These are phyloP conservation scores for Nudaria mundana DNA, from an alignment of 2,888 invertebrate species.

Conservation along the genomic window DNA sequence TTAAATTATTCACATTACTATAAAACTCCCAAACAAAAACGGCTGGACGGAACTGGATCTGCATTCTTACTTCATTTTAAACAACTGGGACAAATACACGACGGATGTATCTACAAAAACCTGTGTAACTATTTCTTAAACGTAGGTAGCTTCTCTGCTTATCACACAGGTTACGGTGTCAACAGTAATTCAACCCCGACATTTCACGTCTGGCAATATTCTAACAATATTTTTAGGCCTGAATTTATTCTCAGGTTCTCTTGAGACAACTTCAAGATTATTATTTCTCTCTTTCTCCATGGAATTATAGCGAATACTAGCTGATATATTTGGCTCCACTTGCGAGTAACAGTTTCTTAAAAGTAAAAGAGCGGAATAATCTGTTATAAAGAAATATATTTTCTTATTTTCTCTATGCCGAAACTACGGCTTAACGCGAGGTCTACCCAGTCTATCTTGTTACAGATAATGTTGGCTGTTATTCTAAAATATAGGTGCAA, in stretches of 20 bases:
- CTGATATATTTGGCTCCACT: too few relatives aligned
- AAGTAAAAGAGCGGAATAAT: too few relatives aligned
- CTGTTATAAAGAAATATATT: too few relatives aligned
- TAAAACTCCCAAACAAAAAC: too few relatives aligned
- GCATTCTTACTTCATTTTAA: not conserved
- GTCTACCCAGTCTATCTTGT: too few relatives aligned
- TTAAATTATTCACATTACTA: too few relatives aligned
- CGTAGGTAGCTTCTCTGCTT: slow-evolving; percentile 1
- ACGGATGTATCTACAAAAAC: slow-evolving; percentile 2
- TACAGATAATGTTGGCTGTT: too few relatives aligned
- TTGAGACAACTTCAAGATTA: slow-evolving; percentile 24
- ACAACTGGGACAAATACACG: not conserved
- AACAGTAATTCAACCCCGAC: slow-evolving; percentile 15
- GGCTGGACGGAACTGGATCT: too few relatives aligned
- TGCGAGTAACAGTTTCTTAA: too few relatives aligned
- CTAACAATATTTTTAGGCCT: slow-evolving; percentile 37
- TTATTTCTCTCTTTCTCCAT: slow-evolving; percentile 6
- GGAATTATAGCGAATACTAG: not conserved
- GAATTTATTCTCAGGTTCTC: slow-evolving; percentile 45
- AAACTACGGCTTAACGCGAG: too few relatives aligned
- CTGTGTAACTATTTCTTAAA: slow-evolving; percentile 8
- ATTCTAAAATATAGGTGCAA: too few relatives aligned
- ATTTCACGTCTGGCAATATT: slow-evolving; percentile 27
- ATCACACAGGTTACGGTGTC: slow-evolving; percentile 15
- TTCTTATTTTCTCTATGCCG: too few relatives aligned